Conservation (phyloP, 2,888 invertebrate species). For the Drosophila conformis region DNA sequence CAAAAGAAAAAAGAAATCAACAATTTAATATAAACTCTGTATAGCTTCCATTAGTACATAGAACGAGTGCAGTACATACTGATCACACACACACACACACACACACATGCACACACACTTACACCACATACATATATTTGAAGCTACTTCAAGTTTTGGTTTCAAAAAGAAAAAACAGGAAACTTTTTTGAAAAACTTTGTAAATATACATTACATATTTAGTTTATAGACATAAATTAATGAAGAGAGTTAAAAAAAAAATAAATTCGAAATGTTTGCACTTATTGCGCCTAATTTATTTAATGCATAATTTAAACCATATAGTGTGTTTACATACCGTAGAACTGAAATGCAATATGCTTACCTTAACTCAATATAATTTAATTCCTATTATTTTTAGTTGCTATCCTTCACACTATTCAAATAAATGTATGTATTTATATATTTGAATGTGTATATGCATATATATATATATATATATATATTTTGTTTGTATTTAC, state of each 20-base stretch:
- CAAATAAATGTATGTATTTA: constrained; percentile 13
- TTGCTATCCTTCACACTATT: constrained; percentile 41
- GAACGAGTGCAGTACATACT: constrained; percentile 26
- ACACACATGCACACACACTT: constrained; percentile 10
- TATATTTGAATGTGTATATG: constrained; percentile 3
- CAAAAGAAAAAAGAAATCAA: background rate
- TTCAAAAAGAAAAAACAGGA: constrained; percentile 43
- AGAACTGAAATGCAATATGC: constrained; percentile 81
- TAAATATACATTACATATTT: constrained; percentile 41
- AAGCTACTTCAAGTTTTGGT: constrained; percentile 62
- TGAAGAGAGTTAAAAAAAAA: constrained; percentile 13
- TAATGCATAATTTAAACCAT: constrained; percentile 43
- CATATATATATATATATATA: constrained; percentile 11
- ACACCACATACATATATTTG: constrained; percentile 41
- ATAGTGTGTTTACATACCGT: constrained; percentile 66
- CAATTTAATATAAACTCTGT: constrained; percentile 31
- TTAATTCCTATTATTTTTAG: constrained; percentile 76
- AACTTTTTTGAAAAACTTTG: constrained; percentile 49
- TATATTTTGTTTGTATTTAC: constrained; percentile 22
- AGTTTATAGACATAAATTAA: constrained; percentile 18
- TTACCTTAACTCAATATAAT: constrained; percentile 75
- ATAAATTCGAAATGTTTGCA: constrained; percentile 60
- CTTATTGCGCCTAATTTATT: constrained; percentile 67
- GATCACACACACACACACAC: constrained; percentile 13
- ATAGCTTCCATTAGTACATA: constrained; percentile 63